Evolutionary conservation across 2,797 vertebrate species (phyloP).

Genomic region (Amniataba percoides): DNA sequence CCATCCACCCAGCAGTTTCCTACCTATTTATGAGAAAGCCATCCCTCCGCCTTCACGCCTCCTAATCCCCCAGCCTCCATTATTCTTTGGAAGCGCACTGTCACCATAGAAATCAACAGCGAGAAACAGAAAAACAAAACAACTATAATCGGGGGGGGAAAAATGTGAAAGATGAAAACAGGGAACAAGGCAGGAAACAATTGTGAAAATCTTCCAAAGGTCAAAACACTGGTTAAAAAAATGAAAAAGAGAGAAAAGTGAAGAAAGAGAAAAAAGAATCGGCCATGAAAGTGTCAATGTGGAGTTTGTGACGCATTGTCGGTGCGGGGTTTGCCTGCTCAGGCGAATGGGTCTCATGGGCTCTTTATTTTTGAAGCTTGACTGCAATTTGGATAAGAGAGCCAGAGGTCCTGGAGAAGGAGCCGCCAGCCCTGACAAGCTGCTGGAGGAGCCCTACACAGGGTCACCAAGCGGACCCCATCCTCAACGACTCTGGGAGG

Average conservation of each 20-base stretch:
- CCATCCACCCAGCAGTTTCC: constrained; percentile 84
- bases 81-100: constrained; percentile 85
- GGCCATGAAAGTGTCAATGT: constrained; percentile 82
- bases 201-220: constrained; percentile 80
- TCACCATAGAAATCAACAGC: constrained; percentile 87
- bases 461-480: constrained; percentile 70
- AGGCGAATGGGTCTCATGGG: constrained; percentile 84
- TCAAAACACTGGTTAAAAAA: constrained; percentile 68
- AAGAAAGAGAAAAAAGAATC: constrained; percentile 68
- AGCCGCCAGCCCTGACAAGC: constrained; percentile 82
- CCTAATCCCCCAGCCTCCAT: constrained; percentile 85
- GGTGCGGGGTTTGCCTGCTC: constrained; percentile 77
- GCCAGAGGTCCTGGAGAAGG: constrained; percentile 76
- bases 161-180: constrained; percentile 60
- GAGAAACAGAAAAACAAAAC: constrained; percentile 87
- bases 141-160: constrained; percentile 60
- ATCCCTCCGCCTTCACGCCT: constrained; percentile 85
- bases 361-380: constrained; percentile 87
- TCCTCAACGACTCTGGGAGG: constrained; percentile 40
- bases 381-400: constrained; percentile 85
- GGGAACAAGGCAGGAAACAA: constrained; percentile 75
- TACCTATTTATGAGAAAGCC: constrained; percentile 88
- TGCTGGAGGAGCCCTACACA: constrained; percentile 78
- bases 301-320: constrained; percentile 85
- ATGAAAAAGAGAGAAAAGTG: constrained; percentile 42